phyloP scores from a whole-genome alignment of 2,797 vertebrate species.

The Fistularia tabacaria region DNA sequence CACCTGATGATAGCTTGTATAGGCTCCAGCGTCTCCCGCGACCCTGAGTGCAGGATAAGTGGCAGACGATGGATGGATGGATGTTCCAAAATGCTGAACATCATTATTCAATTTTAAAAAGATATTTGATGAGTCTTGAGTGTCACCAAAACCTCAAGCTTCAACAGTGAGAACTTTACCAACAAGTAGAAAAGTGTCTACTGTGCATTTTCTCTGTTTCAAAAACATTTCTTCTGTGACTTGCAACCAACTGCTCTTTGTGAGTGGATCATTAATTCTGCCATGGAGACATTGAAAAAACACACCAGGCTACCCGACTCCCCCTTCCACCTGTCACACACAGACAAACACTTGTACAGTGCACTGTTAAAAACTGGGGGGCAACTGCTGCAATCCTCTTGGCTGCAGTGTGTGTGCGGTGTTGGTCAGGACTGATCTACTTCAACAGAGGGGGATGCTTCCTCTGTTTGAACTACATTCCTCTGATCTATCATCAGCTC shows the following conservation, averaged over 20 bases:
- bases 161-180: slow-evolving; percentile 17
- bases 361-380: slow-evolving; percentile 63
- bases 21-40: too few relatives aligned
- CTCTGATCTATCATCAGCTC: slow-evolving; percentile 49
- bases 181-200: slow-evolving; percentile 37
- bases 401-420: slow-evolving; percentile 29
- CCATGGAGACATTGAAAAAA: slow-evolving; percentile 68
- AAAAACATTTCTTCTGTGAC: slow-evolving; percentile 22
- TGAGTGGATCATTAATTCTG: slow-evolving; percentile 53
- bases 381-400: slow-evolving; percentile 40
- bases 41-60: too few relatives aligned
- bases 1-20: too few relatives aligned
- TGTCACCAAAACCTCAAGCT: slow-evolving; percentile 17
- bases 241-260: slow-evolving; percentile 35
- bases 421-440: slow-evolving; percentile 51
- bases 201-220: slow-evolving; percentile 11
- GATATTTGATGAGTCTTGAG: not conserved
- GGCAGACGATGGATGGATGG: too few relatives aligned
- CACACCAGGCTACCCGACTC: slow-evolving; percentile 46
- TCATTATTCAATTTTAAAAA: too few relatives aligned
- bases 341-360: slow-evolving; percentile 67
- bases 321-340: slow-evolving; percentile 69
- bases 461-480: slow-evolving; percentile 53
- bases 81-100: too few relatives aligned
- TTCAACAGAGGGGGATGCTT: slow-evolving; percentile 56